These are phyloP conservation scores for Chrysolina oricalcia DNA, from an alignment of 2,888 invertebrate species.

Conservation along the genomic window DNA sequence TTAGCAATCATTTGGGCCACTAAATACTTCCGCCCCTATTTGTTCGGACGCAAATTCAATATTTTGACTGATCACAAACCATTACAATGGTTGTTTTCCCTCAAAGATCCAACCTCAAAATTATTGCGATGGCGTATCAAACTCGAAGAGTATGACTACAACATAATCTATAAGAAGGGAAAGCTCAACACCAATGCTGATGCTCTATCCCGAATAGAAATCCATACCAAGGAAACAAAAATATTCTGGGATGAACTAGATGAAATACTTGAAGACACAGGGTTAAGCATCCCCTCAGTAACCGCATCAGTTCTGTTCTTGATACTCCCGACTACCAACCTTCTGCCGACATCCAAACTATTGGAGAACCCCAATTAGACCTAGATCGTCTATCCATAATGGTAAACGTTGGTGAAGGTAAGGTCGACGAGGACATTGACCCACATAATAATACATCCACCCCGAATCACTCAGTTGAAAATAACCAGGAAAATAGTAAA, in stretches of 20 bases:
- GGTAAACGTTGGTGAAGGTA: too few relatives aligned
- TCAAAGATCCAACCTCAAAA: not conserved
- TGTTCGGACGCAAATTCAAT: slow-evolving; percentile 39
- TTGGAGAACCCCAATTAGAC: not conserved
- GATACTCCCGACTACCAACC: not conserved
- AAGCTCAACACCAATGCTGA: slow-evolving; percentile 2
- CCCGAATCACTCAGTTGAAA: not conserved
- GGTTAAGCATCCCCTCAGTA: not conserved
- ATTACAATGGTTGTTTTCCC: slow-evolving; percentile 29
- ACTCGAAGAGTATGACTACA: slow-evolving; percentile 4
- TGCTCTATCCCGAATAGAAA: slow-evolving; percentile 12
- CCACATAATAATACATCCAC: not conserved
- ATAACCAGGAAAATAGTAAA: not conserved
- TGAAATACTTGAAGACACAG: not conserved
- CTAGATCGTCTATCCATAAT: slow-evolving; percentile 2
- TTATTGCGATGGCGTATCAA: slow-evolving; percentile 4
- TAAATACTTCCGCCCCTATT: slow-evolving; percentile 49
- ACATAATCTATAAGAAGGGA: slow-evolving; percentile 15
- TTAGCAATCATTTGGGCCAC: slow-evolving; percentile 47
- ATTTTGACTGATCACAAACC: slow-evolving; percentile 43
- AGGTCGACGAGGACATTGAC: not conserved
- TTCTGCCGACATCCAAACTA: not conserved
- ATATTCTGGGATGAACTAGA: not conserved
- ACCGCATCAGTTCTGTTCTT: not conserved
- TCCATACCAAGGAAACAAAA: slow-evolving; percentile 7